A percentile compares a stretch with the other conserved stretches of the same genome.
Evolutionary conservation across 2,888 invertebrate species (phyloP).

Genomic region (Caradrina clavipalpis): DNA sequence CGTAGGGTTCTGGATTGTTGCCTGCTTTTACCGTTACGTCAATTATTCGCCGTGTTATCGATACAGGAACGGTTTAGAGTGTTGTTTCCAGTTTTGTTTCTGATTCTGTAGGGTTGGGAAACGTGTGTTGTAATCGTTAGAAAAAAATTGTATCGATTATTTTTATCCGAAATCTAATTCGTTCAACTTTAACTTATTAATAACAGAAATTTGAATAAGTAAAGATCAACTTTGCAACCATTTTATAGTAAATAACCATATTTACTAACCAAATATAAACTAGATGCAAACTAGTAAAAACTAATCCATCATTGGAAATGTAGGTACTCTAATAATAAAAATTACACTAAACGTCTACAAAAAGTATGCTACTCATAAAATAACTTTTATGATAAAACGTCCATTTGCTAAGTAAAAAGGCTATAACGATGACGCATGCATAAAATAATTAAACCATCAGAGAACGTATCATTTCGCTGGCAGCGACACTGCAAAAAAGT

Average conservation of each 20-base stretch:
- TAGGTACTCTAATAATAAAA: constrained; percentile 49
- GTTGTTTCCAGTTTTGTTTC: constrained; percentile 65
- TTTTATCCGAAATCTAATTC: too few relatives aligned
- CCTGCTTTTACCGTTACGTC: constrained; percentile 88
- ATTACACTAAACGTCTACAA: constrained; percentile 47
- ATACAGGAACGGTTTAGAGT: constrained; percentile 80
- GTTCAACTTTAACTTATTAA: background rate
- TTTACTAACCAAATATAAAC: background rate
- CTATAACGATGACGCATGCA: constrained; percentile 68
- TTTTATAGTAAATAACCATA: background rate
- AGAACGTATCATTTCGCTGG: constrained; percentile 80
- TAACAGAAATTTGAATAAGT: background rate
- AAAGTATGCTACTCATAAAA: constrained; percentile 57
- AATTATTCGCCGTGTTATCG: constrained; percentile 87
- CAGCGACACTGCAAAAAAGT: constrained; percentile 73
- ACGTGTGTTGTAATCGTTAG: background rate
- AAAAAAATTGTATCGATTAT: too few relatives aligned
- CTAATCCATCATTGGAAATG: constrained; percentile 31
- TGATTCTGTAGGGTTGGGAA: constrained; percentile 53
- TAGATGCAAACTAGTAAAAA: constrained; percentile 28
- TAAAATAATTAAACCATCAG: constrained; percentile 85
- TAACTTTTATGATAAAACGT: constrained; percentile 63
- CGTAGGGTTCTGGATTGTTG: constrained; percentile 90
- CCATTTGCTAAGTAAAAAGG: constrained; percentile 73
- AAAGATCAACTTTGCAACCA: background rate